These are phyloP conservation scores for Notoglanidium macrostoma DNA, from an alignment of 2,797 vertebrate genomes.

Conservation along the genomic window DNA sequence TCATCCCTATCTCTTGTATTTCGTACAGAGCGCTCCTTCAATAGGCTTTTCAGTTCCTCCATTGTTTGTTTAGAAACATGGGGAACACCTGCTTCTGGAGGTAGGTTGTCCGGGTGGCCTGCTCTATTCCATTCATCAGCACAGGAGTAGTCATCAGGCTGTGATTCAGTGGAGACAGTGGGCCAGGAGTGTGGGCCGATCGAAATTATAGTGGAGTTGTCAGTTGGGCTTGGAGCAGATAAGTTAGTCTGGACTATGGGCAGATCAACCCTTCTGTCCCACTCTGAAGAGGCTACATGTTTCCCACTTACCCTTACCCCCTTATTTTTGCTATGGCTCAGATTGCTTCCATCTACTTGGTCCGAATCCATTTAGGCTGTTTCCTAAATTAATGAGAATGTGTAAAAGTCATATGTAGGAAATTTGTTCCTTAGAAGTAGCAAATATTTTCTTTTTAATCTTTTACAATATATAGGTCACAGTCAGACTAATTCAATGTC, in stretches of 20 bases:
- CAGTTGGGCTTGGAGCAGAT: constrained; percentile 53
- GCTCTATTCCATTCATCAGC: constrained; percentile 24
- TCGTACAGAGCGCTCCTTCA: constrained; percentile 68
- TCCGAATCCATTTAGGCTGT: constrained; percentile 70
- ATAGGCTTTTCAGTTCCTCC: constrained; percentile 75
- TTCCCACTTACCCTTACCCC: constrained; percentile 73
- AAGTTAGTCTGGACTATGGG: constrained; percentile 61
- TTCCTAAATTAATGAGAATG: constrained; percentile 68
- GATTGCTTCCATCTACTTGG: constrained; percentile 79
- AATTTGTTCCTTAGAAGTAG: background rate
- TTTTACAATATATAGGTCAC: background rate
- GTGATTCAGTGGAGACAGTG: constrained; percentile 47
- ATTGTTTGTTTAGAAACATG: constrained; percentile 68
- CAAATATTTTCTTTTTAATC: background rate
- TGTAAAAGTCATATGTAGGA: background rate
- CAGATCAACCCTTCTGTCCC: constrained; percentile 64
- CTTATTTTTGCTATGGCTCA: constrained; percentile 78
- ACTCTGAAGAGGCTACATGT: constrained; percentile 63
- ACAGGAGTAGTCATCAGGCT: constrained; percentile 29
- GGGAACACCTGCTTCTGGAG: constrained; percentile 58
- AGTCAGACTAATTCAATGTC: background rate
- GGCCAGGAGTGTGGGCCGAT: constrained; percentile 58
- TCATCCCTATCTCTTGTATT: constrained; percentile 56
- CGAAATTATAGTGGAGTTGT: constrained; percentile 61
- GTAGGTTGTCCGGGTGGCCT: constrained; percentile 49